A percentile compares a stretch with the other conserved stretches of the same genome.
phyloP scores from a whole-genome alignment of 2,888 invertebrate genomes.

The Dinocampus coccinellae region DNA sequence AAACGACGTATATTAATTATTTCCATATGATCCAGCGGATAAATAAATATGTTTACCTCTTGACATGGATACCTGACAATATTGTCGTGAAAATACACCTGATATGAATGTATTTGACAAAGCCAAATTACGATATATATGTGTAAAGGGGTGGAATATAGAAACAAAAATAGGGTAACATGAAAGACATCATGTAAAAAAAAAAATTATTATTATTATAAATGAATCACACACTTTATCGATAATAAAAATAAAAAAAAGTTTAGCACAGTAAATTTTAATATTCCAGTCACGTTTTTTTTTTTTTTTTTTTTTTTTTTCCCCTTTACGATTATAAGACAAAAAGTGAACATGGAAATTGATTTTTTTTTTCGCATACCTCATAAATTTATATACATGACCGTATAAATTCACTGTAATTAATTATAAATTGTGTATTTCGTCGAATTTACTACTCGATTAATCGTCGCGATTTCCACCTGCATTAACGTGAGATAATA shows the following conservation, averaged over 20 bases:
- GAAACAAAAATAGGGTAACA: neutral
- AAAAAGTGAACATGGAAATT: no score
- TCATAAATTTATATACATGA: neutral
- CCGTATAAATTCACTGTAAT: neutral
- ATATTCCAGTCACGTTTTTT: neutral
- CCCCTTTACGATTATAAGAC: no score
- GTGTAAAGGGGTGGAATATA: neutral
- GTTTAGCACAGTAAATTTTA: neutral
- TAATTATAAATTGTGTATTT: neutral
- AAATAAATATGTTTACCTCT: neutral
- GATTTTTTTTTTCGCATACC: neutral
- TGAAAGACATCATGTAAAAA: neutral
- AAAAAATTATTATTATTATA: no score
- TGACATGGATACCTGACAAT: neutral
- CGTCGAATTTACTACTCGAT: slow-evolving; percentile 11
- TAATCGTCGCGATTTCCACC: slow-evolving; percentile 23
- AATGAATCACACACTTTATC: neutral
- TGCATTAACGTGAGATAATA: slow-evolving; percentile 14
- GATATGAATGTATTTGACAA: neutral
- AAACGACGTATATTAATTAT: neutral
- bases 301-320: neutral
- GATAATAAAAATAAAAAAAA: neutral
- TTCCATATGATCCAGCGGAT: neutral
- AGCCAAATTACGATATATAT: neutral
- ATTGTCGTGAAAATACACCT: neutral